Evolutionary conservation across 53 echinoderm and acorn worm genomes (phyloP).

Genomic region (Holothuria scabra): DNA sequence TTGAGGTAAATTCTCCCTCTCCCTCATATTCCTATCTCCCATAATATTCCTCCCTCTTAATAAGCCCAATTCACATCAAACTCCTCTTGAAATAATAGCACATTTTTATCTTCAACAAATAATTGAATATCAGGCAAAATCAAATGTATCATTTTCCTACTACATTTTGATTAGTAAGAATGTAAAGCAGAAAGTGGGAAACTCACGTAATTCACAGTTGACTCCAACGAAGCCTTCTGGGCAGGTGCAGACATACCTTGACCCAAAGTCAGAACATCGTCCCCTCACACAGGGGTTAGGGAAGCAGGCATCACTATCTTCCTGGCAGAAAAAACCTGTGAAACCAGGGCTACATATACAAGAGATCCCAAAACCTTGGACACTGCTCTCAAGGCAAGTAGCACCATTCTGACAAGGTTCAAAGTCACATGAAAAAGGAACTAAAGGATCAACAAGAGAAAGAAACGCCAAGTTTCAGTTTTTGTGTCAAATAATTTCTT

Average conservation of each 20-base stretch:
- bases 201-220: slow-evolving; percentile 33
- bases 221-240: slow-evolving; percentile 63
- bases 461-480: not conserved
- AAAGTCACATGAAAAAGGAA: slow-evolving; percentile 61
- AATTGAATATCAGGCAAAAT: no score
- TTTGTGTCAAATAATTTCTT: no score
- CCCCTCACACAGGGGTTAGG: slow-evolving; percentile 49
- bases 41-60: no score
- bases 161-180: no score
- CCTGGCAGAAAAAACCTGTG: slow-evolving; percentile 53
- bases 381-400: slow-evolving; percentile 26
- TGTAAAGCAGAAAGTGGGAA: not conserved
- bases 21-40: no score
- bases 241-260: slow-evolving; percentile 51
- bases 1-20: no score
- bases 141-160: no score
- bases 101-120: no score
- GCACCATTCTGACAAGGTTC: slow-evolving; percentile 73
- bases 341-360: slow-evolving; percentile 54
- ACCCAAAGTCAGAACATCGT: slow-evolving; percentile 11
- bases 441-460: not conserved
- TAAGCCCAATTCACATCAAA: no score
- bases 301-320: not conserved
- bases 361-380: slow-evolving; percentile 7
- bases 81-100: no score